phyloP scores from a whole-genome alignment of 1,140 invertebrate genomes.

The Pseudomyrmex flavicornis region DNA sequence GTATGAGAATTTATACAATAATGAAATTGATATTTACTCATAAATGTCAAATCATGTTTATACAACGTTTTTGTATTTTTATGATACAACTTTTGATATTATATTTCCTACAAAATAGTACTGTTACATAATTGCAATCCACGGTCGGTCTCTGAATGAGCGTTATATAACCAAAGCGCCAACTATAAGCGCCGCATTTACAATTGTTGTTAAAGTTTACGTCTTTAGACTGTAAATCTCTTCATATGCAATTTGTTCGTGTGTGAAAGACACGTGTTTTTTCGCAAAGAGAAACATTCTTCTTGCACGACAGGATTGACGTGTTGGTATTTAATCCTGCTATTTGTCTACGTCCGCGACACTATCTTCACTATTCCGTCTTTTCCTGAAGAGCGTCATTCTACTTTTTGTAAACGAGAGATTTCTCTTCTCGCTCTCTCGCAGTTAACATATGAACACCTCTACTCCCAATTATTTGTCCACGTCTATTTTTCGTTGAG shows the following conservation, averaged over 20 bases:
- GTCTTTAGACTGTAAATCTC: neutral
- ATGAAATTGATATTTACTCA: neutral
- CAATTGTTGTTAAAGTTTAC: neutral
- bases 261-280: neutral
- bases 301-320: constrained; percentile 6
- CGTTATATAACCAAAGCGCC: too few species aligned
- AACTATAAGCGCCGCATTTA: too few species aligned
- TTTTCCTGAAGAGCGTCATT: constrained; percentile 26
- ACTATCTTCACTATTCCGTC: constrained; percentile 41
- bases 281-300: constrained; percentile 11
- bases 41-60: neutral
- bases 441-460: neutral
- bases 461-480: constrained; percentile 44
- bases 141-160: neutral
- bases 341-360: constrained; percentile 51
- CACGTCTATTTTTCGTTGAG: constrained; percentile 38
- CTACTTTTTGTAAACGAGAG: constrained; percentile 45
- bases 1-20: too few species aligned
- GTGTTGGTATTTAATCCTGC: constrained; percentile 39
- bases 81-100: neutral
- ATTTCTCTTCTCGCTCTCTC: constrained; percentile 31
- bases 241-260: neutral
- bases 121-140: neutral
- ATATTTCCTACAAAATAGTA: neutral
- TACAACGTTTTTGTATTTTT: neutral